phyloP scores from a whole-genome alignment of 30 jellyfish, hydroid and myxozoan genomes.

The Hydractinia echinata region DNA sequence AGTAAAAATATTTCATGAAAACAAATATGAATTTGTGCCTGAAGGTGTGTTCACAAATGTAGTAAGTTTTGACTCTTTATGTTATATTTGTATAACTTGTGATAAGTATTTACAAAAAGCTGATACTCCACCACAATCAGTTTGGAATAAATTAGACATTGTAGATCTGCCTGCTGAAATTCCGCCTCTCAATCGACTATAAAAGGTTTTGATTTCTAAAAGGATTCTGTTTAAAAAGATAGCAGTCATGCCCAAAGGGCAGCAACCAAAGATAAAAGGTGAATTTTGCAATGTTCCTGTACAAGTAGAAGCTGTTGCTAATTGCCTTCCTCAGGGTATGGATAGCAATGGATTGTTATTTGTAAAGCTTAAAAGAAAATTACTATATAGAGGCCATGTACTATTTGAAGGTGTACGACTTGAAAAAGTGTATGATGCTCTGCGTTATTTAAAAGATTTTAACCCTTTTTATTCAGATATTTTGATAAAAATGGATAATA shows the following conservation, averaged over 20 bases:
- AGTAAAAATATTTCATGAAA: too few species aligned
- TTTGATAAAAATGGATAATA: not conserved
- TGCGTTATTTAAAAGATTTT: constrained; percentile 1
- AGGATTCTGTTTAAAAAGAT: constrained; percentile 1
- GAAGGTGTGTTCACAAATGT: too few species aligned
- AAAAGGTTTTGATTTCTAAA: not conserved
- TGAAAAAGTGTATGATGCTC: constrained; percentile 2
- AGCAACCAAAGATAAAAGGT: constrained; percentile 5
- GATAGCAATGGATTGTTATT: not conserved
- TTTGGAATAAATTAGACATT: too few species aligned
- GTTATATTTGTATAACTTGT: too few species aligned
- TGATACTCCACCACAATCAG: too few species aligned
- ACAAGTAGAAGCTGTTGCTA: not conserved
- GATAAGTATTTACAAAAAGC: too few species aligned
- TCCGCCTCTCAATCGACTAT: constrained; percentile 4
- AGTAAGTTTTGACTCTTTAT: too few species aligned
- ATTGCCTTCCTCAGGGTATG: not conserved
- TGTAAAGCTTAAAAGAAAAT: not conserved
- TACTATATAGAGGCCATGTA: not conserved
- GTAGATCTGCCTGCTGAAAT: too few species aligned
- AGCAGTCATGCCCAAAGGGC: constrained; percentile 20
- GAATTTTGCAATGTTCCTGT: constrained; percentile 10
- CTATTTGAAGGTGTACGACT: too few species aligned
- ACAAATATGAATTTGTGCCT: too few species aligned
- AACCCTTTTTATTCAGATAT: not conserved